Evolutionary conservation across 2,113 vertebrate species (phyloP).

Genomic region (Aix galericulata): DNA sequence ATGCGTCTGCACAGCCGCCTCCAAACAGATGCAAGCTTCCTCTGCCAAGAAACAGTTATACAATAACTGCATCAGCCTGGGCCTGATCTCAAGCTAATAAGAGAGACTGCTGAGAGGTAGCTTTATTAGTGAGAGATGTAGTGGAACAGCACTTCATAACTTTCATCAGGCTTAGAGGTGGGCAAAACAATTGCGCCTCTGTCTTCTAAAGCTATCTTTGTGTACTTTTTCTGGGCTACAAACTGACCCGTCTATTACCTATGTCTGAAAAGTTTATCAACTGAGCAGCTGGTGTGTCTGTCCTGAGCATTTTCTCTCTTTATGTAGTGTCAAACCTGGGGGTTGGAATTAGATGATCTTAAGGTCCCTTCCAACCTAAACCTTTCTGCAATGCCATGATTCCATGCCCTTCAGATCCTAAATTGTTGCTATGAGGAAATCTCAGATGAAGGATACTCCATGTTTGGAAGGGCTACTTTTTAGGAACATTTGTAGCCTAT

Average conservation of each 20-base stretch:
- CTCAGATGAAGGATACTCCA: background rate
- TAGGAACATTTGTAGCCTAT: background rate
- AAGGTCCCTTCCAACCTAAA: no score
- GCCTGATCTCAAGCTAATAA: background rate
- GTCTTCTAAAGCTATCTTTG: background rate
- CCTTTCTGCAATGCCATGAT: no score
- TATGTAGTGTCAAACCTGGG: background rate
- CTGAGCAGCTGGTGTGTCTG: background rate
- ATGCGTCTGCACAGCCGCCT: background rate
- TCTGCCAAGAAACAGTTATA: background rate
- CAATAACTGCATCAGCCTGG: background rate
- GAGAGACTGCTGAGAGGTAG: background rate
- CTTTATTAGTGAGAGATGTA: background rate
- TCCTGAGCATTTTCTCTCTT: background rate
- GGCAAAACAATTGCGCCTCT: background rate
- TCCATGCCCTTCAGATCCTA: background rate
- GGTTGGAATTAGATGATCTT: no score
- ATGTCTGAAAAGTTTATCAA: background rate
- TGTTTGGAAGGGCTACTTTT: background rate
- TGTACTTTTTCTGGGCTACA: background rate
- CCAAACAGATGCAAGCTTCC: background rate
- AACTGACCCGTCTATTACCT: background rate
- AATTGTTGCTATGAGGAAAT: background rate
- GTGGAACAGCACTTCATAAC: background rate
- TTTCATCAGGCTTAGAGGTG: background rate